These are phyloP conservation scores for Bradypus variegatus DNA, from an alignment of 2,797 vertebrate species.

Conservation along the genomic window DNA sequence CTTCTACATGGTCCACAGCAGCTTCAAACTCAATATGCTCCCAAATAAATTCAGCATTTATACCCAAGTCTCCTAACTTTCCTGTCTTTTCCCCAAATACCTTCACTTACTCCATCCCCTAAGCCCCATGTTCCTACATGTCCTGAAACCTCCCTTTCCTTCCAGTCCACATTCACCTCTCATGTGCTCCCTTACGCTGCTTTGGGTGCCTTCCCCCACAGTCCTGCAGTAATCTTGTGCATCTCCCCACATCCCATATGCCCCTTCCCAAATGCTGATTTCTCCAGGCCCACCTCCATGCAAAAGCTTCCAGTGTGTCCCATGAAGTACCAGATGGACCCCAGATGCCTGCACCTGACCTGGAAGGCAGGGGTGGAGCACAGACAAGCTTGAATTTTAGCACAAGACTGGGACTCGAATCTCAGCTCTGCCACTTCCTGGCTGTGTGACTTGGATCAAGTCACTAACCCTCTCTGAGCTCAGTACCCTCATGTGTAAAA, in stretches of 20 bases:
- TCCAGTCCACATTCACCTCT: not conserved
- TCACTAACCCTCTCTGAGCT: not conserved
- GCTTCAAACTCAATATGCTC: not conserved
- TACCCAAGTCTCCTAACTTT: not conserved
- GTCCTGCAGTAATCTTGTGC: not conserved
- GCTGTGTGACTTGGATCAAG: not conserved
- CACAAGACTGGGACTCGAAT: not conserved
- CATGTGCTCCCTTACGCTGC: not conserved
- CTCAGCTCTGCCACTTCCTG: not conserved
- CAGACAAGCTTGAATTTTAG: not conserved
- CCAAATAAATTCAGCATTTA: not conserved
- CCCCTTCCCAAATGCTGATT: not conserved
- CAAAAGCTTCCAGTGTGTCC: not conserved
- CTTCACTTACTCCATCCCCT: not conserved
- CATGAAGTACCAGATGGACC: not conserved
- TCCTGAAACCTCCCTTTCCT: not conserved
- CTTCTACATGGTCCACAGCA: not conserved
- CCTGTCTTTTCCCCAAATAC: not conserved
- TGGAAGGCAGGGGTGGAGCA: not conserved
- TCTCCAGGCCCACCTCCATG: not conserved
- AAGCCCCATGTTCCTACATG: not conserved
- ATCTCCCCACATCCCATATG: too few relatives aligned
- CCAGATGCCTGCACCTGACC: not conserved
- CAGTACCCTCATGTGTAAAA: not conserved
- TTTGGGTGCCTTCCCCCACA: not conserved